phyloP scores from a whole-genome alignment of 2,113 vertebrate genomes.

The Odocoileus virginianus region DNA sequence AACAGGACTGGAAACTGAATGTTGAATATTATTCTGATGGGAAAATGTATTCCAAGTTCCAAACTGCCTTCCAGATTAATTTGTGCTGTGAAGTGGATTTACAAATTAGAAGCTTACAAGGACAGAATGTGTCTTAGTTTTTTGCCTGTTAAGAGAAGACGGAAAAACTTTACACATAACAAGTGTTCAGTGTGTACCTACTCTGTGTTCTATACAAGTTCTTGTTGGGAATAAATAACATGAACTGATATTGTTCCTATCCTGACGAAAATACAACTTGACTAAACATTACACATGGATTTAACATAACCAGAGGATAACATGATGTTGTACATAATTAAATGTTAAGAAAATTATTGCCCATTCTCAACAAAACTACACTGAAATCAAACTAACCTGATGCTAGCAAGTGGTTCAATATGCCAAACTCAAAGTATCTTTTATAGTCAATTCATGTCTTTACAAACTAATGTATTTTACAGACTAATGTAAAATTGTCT shows the following conservation, averaged over 20 bases:
- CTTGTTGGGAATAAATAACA: not conserved
- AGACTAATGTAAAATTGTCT: too few species aligned
- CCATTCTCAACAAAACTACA: not conserved
- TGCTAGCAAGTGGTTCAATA: conserved; percentile 24
- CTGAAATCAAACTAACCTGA: not conserved
- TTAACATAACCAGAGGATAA: conserved; percentile 7
- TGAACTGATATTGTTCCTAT: not conserved
- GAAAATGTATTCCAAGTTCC: not conserved
- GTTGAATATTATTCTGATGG: not conserved
- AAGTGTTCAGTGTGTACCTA: not conserved
- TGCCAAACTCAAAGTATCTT: not conserved
- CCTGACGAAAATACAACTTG: not conserved
- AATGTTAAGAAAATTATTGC: conserved; percentile 7
- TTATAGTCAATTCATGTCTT: not conserved
- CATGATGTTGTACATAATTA: not conserved
- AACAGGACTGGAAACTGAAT: not conserved
- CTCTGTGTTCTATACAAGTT: not conserved
- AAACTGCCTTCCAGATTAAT: conserved; percentile 28
- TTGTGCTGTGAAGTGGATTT: not conserved
- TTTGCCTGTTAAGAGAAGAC: not conserved
- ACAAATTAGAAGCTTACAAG: conserved; percentile 10
- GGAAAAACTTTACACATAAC: not conserved
- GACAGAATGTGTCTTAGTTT: not conserved
- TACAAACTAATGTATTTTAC: not conserved
- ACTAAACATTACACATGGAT: not conserved